Conservation (phyloP, 2,113 vertebrate genomes). For the Phocoena phocoena region DNA sequence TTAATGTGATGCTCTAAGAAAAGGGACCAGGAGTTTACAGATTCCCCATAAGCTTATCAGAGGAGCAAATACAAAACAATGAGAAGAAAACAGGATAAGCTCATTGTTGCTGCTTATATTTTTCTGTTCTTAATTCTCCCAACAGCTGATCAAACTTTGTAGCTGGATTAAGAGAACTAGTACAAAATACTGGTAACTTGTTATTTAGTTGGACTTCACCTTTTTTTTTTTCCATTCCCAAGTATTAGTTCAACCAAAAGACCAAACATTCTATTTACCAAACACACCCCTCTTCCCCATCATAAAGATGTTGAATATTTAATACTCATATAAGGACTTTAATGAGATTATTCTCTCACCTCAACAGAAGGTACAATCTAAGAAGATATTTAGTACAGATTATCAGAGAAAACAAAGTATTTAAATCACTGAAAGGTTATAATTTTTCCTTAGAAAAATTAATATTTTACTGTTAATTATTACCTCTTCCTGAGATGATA, state of each 20-base stretch:
- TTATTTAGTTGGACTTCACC: not conserved
- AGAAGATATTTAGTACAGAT: not conserved
- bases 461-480: not conserved
- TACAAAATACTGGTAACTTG: not conserved
- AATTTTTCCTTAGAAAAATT: conserved; percentile 25
- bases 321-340: not conserved
- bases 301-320: not conserved
- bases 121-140: not conserved
- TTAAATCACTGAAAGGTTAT: not conserved
- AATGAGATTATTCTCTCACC: conserved; percentile 1
- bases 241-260: not conserved
- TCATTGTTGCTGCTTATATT: not conserved
- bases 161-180: not conserved
- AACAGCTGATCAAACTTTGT: not conserved
- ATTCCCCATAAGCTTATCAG: not conserved
- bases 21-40: not conserved
- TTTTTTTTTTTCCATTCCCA: not conserved
- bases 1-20: not conserved
- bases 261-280: not conserved
- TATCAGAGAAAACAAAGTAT: conserved; percentile 3
- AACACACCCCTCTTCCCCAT: not conserved
- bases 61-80: not conserved
- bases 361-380: not conserved
- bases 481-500: conserved; percentile 10
- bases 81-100: not conserved